These are phyloP conservation scores for Lophochroa leadbeateri DNA, from an alignment of 2,113 vertebrate species.

Conservation along the genomic window DNA sequence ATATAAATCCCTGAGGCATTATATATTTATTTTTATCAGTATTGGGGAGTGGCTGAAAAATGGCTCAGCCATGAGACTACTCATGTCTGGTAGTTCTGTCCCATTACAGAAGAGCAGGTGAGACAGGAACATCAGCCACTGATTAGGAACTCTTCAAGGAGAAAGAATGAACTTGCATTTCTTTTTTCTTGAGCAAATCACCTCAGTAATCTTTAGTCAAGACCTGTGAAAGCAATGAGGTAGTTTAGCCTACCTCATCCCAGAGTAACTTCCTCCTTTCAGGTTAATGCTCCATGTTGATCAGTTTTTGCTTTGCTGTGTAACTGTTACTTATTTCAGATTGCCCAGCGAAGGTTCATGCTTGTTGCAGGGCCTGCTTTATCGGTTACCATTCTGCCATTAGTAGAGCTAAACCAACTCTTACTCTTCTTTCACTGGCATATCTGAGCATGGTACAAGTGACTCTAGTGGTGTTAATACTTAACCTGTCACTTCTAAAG, in stretches of 20 bases:
- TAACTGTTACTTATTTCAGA: neutral
- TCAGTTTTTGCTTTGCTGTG: slow-evolving; percentile 13
- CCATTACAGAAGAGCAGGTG: neutral
- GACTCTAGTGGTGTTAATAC: neutral
- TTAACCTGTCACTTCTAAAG: neutral
- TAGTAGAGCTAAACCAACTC: neutral
- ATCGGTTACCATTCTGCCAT: neutral
- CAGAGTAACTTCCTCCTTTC: neutral
- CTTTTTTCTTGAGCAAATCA: neutral
- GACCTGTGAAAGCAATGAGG: neutral
- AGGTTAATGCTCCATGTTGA: slow-evolving; percentile 5
- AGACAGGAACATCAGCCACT: neutral
- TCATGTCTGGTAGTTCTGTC: neutral
- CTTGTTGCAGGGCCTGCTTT: neutral
- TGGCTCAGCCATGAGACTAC: neutral
- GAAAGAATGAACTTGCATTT: neutral
- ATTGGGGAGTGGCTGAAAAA: neutral
- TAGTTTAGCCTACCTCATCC: neutral
- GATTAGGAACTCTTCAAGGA: neutral
- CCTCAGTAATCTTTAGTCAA: neutral
- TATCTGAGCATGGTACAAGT: neutral
- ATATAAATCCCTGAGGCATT: neutral
- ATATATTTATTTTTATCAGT: neutral
- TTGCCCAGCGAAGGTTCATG: neutral
- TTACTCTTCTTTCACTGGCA: neutral